These are phyloP conservation scores for Trachymyrmex septentrionalis DNA, from an alignment of 1,140 invertebrate species.

Conservation along the genomic window DNA sequence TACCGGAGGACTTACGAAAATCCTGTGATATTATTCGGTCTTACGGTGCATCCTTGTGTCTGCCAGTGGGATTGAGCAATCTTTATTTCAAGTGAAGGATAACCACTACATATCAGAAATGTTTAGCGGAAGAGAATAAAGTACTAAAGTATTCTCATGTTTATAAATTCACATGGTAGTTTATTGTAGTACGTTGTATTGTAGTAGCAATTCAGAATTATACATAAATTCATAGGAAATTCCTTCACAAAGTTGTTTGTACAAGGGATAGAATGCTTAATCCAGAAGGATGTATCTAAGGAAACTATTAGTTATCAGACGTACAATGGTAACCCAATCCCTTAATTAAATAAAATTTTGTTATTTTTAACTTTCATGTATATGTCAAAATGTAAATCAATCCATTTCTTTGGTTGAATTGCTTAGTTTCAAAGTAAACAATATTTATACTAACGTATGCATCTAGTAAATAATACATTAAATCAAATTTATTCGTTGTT, in stretches of 20 bases:
- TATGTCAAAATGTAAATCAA: no score
- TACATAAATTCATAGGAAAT: background rate
- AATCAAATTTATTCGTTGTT: no score
- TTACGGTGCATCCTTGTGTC: conserved; percentile 36
- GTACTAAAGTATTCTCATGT: background rate
- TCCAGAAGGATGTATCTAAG: no score
- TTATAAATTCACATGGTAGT: background rate
- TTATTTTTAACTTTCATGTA: no score
- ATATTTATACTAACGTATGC: no score
- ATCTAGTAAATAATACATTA: no score
- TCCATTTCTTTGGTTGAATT: no score
- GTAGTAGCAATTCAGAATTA: background rate
- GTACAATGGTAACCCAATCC: no score
- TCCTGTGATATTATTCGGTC: conserved; percentile 54
- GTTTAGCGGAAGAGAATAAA: background rate
- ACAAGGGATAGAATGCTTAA: background rate
- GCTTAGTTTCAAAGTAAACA: no score
- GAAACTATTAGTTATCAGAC: no score
- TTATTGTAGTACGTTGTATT: background rate
- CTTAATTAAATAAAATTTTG: no score
- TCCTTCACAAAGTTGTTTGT: background rate
- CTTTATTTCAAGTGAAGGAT: conserved; percentile 8
- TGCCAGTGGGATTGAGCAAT: conserved; percentile 33
- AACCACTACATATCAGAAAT: background rate
- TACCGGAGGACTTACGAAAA: conserved; percentile 39